Evolutionary conservation across 2,797 vertebrate genomes (phyloP).

Genomic region (Emys orbicularis): DNA sequence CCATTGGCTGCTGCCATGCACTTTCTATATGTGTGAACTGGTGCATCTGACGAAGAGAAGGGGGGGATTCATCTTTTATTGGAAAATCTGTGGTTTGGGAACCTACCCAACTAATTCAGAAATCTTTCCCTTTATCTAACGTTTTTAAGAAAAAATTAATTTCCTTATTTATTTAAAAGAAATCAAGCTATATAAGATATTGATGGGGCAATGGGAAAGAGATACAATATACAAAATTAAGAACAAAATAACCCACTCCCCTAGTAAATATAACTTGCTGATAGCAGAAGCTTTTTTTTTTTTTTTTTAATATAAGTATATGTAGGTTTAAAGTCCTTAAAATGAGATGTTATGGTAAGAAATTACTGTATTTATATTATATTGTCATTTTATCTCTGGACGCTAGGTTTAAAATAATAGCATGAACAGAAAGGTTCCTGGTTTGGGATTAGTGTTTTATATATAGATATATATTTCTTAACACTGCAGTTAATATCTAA

Average conservation of each 20-base stretch:
- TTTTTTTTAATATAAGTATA: constrained; percentile 27
- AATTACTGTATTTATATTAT: constrained; percentile 48
- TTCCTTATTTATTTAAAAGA: not conserved
- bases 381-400: constrained; percentile 62
- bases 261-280: constrained; percentile 32
- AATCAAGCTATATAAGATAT: not conserved
- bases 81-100: not conserved
- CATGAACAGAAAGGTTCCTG: constrained; percentile 22
- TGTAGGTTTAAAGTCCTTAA: constrained; percentile 58
- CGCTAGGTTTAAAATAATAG: constrained; percentile 37
- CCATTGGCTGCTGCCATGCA: not conserved
- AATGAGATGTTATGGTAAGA: constrained; percentile 66
- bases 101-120: not conserved
- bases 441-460: constrained; percentile 55
- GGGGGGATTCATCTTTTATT: not conserved
- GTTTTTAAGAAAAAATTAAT: not conserved
- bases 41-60: constrained; percentile 38
- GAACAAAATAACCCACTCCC: constrained; percentile 19
- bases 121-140: not conserved
- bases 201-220: not conserved
- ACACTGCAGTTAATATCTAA: constrained; percentile 8
- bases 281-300: constrained; percentile 27
- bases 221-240: not conserved
- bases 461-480: not conserved
- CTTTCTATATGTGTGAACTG: constrained; percentile 62